A percentile compares a stretch with the other conserved stretches of the same genome.
Conservation (phyloP, 2,797 vertebrate species). For the Channallabes apus region DNA sequence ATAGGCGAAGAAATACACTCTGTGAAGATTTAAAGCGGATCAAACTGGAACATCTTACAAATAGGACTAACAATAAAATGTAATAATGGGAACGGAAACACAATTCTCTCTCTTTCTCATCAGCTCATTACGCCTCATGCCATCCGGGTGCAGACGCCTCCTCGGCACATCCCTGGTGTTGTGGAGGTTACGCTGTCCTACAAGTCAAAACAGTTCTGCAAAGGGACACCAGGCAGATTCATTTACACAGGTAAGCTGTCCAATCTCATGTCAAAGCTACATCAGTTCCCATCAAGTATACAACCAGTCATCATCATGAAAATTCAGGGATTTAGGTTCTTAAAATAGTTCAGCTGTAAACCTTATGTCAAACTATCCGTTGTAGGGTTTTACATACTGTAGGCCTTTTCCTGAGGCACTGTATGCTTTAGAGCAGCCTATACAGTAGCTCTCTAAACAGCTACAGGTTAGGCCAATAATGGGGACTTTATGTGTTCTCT, state of each 20-base stretch:
- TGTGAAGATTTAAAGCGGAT: neutral
- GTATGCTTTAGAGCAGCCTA: neutral
- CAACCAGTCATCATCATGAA: neutral
- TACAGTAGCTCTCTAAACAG: slow-evolving; percentile 23
- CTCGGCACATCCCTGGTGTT: slow-evolving; percentile 84
- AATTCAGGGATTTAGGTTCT: neutral
- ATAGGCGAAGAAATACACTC: neutral
- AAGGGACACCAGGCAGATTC: slow-evolving; percentile 96
- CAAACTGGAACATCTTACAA: neutral
- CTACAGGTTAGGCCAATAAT: neutral
- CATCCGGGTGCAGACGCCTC: slow-evolving; percentile 79
- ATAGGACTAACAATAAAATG: neutral
- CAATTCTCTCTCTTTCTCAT: slow-evolving; percentile 29
- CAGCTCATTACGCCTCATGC: slow-evolving; percentile 78
- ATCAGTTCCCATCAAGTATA: neutral
- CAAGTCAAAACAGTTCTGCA: slow-evolving; percentile 99
- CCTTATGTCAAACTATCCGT: neutral
- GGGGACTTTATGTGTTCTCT: neutral
- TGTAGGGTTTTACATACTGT: neutral
- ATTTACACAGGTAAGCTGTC: slow-evolving; percentile 90
- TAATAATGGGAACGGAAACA: neutral
- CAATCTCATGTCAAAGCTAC: neutral
- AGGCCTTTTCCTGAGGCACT: neutral
- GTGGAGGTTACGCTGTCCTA: slow-evolving; percentile 98
- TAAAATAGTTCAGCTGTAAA: neutral